A percentile compares a stretch with the other conserved stretches of the same genome.
Evolutionary conservation across 2,113 vertebrate species (phyloP).

Genomic region (Ciconia boyciana): DNA sequence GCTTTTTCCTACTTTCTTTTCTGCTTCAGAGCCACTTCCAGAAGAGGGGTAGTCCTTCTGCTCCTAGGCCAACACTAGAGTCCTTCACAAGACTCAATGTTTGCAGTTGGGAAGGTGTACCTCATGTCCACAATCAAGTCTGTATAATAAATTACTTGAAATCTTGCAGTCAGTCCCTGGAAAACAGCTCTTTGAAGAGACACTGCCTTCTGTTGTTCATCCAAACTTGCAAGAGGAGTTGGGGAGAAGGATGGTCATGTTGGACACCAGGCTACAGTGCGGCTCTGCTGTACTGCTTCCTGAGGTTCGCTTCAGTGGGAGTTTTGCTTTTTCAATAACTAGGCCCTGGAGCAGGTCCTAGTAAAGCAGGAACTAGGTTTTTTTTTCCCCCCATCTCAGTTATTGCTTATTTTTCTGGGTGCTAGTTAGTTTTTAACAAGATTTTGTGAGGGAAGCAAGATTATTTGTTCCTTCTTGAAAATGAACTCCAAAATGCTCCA

Average conservation of each 20-base stretch:
- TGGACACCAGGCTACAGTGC: background rate
- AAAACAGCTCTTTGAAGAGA: background rate
- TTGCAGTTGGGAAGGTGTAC: slow-evolving; percentile 8
- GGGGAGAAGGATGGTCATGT: background rate
- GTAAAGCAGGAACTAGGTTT: background rate
- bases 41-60: background rate
- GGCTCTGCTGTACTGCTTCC: background rate
- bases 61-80: background rate
- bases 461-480: slow-evolving; percentile 5
- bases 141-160: slow-evolving; percentile 53
- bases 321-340: background rate
- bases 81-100: background rate
- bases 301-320: background rate
- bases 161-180: slow-evolving; percentile 13
- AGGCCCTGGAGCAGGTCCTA: background rate
- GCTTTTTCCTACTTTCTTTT: background rate
- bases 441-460: background rate
- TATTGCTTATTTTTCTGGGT: background rate
- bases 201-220: background rate
- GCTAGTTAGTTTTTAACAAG: background rate
- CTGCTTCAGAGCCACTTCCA: background rate
- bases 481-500: background rate
- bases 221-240: background rate
- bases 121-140: slow-evolving; percentile 19
- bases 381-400: background rate